Evolutionary conservation across 35 echinoderm and acorn worm genomes (phyloP).

Genomic region (Patiria miniata): DNA sequence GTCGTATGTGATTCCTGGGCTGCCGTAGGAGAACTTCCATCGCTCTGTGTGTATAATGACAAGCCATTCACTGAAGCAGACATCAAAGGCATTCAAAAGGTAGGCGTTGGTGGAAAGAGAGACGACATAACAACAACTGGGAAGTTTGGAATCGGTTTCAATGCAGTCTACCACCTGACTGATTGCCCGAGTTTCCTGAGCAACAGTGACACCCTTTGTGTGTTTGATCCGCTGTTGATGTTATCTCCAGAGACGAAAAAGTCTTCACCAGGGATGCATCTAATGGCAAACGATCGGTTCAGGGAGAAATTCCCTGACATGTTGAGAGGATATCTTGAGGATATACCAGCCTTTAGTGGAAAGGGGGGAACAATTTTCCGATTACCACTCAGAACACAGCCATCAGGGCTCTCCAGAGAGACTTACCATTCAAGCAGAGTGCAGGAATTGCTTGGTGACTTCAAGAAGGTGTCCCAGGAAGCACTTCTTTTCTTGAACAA

Average conservation of each 20-base stretch:
- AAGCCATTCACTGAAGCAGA: slow-evolving; percentile 75
- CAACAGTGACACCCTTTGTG: slow-evolving; percentile 51
- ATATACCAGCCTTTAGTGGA: slow-evolving; percentile 17
- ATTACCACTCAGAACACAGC: slow-evolving; percentile 44
- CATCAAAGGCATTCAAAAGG: slow-evolving; percentile 77
- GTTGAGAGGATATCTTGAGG: slow-evolving; percentile 40
- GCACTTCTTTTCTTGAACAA: slow-evolving; percentile 48
- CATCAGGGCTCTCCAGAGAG: slow-evolving; percentile 19
- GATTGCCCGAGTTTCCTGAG: slow-evolving; percentile 81
- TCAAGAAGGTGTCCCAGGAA: slow-evolving; percentile 22
- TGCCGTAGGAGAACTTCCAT: slow-evolving; percentile 4
- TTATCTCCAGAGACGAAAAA: slow-evolving; percentile 24
- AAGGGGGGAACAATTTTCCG: slow-evolving; percentile 56
- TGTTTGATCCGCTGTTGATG: slow-evolving; percentile 64
- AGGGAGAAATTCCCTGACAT: slow-evolving; percentile 38
- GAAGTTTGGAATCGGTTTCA: slow-evolving; percentile 82
- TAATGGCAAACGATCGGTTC: neutral
- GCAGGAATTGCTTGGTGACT: slow-evolving; percentile 5
- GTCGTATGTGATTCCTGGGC: slow-evolving; percentile 36
- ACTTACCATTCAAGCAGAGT: neutral
- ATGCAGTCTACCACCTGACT: slow-evolving; percentile 80
- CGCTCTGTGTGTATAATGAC: slow-evolving; percentile 80
- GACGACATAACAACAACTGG: slow-evolving; percentile 56
- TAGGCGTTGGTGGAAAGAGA: slow-evolving; percentile 72
- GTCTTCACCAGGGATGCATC: slow-evolving; percentile 27